These are phyloP conservation scores for Xiphorhynchus elegans DNA, from an alignment of 2,113 vertebrate species.

Conservation along the genomic window DNA sequence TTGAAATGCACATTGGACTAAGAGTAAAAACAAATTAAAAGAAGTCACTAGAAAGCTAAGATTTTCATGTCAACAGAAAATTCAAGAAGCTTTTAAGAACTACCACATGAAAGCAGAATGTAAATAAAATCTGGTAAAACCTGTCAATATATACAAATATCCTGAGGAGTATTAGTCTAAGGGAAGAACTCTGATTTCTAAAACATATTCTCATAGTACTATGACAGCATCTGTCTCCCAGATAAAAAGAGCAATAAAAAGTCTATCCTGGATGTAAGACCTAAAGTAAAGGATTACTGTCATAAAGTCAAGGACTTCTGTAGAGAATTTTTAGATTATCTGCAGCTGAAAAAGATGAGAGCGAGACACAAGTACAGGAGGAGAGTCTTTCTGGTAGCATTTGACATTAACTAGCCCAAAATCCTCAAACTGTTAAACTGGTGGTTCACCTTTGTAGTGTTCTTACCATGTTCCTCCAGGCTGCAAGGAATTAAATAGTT, in stretches of 20 bases:
- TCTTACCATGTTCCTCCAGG: neutral
- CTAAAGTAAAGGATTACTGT: constrained; percentile 25
- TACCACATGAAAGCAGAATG: neutral
- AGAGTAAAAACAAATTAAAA: neutral
- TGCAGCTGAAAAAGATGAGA: neutral
- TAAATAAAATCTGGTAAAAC: neutral
- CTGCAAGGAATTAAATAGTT: neutral
- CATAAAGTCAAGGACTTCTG: constrained; percentile 33
- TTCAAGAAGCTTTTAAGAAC: neutral
- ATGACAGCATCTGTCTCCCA: neutral
- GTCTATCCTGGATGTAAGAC: neutral
- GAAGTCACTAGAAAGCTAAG: neutral
- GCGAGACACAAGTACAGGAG: neutral
- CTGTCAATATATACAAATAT: neutral
- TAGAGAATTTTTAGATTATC: constrained; percentile 19
- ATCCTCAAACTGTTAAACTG: neutral
- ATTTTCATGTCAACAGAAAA: neutral
- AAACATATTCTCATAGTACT: neutral
- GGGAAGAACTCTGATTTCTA: neutral
- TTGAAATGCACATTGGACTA: neutral
- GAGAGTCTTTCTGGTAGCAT: neutral
- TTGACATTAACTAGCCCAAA: constrained; percentile 8
- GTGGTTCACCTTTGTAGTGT: neutral
- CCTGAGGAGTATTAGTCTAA: neutral
- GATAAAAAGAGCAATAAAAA: neutral